Conservation (phyloP, 2,113 vertebrate species). For the Guaruba guarouba region DNA sequence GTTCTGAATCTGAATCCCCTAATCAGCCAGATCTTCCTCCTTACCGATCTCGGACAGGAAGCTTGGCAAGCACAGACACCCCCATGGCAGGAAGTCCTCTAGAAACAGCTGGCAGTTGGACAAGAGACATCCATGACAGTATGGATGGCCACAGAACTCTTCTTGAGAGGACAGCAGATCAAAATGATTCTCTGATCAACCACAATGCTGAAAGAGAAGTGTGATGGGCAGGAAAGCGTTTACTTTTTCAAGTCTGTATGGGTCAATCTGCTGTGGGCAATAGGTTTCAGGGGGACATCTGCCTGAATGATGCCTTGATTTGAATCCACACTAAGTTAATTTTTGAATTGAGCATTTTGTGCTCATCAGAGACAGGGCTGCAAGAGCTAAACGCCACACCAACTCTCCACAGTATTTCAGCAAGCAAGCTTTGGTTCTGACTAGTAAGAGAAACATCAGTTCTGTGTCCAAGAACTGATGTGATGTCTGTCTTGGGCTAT, state of each 20-base stretch:
- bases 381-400: background rate
- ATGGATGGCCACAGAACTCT: conserved; percentile 41
- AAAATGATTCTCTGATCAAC: conserved; percentile 40
- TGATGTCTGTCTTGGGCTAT: background rate
- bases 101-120: background rate
- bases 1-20: conserved; percentile 76
- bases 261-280: conserved; percentile 47
- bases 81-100: conserved; percentile 36
- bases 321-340: background rate
- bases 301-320: background rate
- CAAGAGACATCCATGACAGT: background rate
- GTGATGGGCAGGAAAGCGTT: background rate
- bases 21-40: conserved; percentile 84
- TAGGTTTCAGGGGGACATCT: background rate
- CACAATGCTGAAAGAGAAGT: conserved; percentile 32
- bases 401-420: background rate
- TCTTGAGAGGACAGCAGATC: background rate
- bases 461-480: background rate
- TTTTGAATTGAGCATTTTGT: background rate
- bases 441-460: background rate
- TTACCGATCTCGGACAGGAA: conserved; percentile 78
- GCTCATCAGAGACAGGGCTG: background rate
- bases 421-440: background rate
- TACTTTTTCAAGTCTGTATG: background rate
- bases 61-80: conserved; percentile 59